These are phyloP conservation scores for Dromius quadrimaculatus DNA, from an alignment of 2,888 invertebrate genomes.

Conservation along the genomic window DNA sequence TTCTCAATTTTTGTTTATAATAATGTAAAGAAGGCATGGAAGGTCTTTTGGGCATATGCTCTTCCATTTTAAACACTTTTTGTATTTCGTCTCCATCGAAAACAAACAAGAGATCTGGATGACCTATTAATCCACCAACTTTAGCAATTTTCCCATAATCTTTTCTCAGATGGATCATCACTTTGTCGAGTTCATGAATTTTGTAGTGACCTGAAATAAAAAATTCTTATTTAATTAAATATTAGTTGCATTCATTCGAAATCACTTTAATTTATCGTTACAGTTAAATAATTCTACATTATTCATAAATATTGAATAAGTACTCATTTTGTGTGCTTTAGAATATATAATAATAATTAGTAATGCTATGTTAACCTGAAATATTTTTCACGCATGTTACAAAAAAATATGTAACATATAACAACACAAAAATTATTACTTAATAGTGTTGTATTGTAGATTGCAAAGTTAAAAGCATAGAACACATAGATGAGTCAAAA, in stretches of 20 bases:
- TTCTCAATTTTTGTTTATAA: slow-evolving; percentile 77
- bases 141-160: slow-evolving; percentile 73
- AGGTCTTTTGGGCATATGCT: slow-evolving; percentile 77
- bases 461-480: no score
- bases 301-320: no score
- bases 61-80: slow-evolving; percentile 77
- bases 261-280: no score
- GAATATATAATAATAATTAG: slow-evolving; percentile 12
- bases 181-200: slow-evolving; percentile 71
- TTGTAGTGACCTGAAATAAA: slow-evolving; percentile 69
- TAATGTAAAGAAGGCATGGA: slow-evolving; percentile 80
- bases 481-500: no score
- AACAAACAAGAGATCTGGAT: slow-evolving; percentile 80
- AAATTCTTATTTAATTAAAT: no score
- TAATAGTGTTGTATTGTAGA: background rate
- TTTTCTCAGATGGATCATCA: slow-evolving; percentile 71
- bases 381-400: background rate
- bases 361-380: slow-evolving; percentile 21
- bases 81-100: slow-evolving; percentile 81
- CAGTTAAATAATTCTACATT: no score
- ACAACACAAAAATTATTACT: background rate
- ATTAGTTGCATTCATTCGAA: no score
- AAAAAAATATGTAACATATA: background rate
- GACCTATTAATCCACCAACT: slow-evolving; percentile 80
- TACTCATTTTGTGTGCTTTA: no score